Evolutionary conservation across 30 jellyfish, hydroid and myxozoan genomes (phyloP), one percentile per base, ranked within the genome.

Genomic region (Aurelia aurita): DNA sequence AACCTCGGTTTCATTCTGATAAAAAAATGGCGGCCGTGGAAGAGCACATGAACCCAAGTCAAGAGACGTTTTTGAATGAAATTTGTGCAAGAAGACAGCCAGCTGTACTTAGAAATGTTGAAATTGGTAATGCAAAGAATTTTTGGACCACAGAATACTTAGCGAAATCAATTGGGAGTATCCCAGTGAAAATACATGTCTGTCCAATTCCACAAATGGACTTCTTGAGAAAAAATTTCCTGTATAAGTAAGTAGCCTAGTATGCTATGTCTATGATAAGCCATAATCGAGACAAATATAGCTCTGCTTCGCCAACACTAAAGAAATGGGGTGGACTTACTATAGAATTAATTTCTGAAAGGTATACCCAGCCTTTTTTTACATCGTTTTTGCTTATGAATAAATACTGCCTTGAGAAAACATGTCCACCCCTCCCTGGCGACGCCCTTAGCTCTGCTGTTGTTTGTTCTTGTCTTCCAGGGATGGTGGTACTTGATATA

Each of bases 121-220:
- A 91, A 35, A 68, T 91, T 39, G 98, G 96, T 14, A 74, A 68
- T 28, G 96, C 91, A 15, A 57, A 53, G 28, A 61, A 53, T 18
- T 31, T 23, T 7, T 91, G 98, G 98, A 85, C 69, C 8, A 71
- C 89, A 19, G 87, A 60, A 19, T 85, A 91, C 46, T 83, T 91
- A 16, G 87, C 94, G 1, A 62, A 68, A 8, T 32, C 70, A 12
- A 73, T 86, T 62, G 94, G 92, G 9, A 49, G 59, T 3, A 51
- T 47, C n/a, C 90, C 94, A 23, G 98, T 92, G 14, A 82, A 81
- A 66, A 63, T 87, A 4, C 98, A 92, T 58, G 98, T 92, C 23
- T 77, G 87, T 45, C 97, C 97, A 20, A 79, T 60, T 13, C 69
- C 98, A 28, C 69, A 74, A 57, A 65, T 92, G 91, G 89, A 92